These are phyloP conservation scores for Diplazon laetatorius DNA, from an alignment of 2,888 invertebrate genomes.

Conservation along the genomic window DNA sequence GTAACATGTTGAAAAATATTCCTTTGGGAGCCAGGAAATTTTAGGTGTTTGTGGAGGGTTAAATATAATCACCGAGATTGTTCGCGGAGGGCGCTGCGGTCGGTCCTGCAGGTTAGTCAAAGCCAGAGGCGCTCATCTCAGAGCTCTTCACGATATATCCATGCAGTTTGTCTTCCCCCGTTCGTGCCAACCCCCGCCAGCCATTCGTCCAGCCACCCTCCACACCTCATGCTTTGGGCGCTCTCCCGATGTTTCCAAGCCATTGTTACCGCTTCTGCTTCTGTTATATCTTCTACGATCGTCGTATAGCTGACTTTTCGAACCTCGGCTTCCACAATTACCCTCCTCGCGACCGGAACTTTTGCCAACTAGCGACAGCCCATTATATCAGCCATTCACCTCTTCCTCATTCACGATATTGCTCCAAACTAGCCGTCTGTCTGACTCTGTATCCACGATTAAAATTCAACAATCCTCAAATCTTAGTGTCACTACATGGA, in stretches of 20 bases:
- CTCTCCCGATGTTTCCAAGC: slow-evolving; percentile 8
- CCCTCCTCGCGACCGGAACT: slow-evolving; percentile 10
- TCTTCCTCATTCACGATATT: slow-evolving; percentile 36
- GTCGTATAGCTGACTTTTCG: slow-evolving; percentile 1
- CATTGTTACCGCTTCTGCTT: slow-evolving; percentile 6
- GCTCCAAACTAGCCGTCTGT: slow-evolving; percentile 25
- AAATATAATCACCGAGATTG: background rate
- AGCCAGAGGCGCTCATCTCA: background rate
- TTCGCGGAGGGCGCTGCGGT: background rate
- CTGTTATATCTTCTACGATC: background rate
- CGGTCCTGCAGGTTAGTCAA: background rate
- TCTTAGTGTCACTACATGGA: background rate
- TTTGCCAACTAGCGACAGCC: slow-evolving; percentile 36
- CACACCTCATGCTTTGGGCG: background rate
- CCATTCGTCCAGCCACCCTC: too few relatives aligned
- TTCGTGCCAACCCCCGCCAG: background rate
- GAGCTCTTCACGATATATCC: slow-evolving; percentile 1
- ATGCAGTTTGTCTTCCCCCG: slow-evolving; percentile 18
- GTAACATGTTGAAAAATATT: too few relatives aligned
- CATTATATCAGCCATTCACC: slow-evolving; percentile 26
- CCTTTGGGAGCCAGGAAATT: too few relatives aligned
- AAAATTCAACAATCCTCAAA: slow-evolving; percentile 29
- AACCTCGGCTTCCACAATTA: slow-evolving; percentile 15
- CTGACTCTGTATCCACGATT: slow-evolving; percentile 24
- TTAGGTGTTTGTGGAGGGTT: too few relatives aligned